phyloP scores from a whole-genome alignment of 2,113 vertebrate species.

The Gallinago media region DNA sequence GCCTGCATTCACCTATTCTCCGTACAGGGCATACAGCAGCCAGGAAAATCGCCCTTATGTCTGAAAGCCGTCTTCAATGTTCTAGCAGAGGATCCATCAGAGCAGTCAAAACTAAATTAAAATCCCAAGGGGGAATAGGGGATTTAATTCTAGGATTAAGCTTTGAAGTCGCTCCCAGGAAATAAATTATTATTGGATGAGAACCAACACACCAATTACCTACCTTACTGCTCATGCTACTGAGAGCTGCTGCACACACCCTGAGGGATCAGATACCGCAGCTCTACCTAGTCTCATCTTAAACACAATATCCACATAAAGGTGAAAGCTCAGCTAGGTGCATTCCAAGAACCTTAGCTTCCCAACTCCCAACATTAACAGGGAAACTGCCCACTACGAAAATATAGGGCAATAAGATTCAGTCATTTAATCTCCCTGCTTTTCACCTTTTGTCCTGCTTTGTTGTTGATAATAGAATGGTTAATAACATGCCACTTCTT shows the following conservation, averaged over 20 bases:
- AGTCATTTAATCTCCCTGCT: background rate
- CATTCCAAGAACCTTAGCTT: conserved; percentile 20
- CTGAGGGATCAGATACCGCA: background rate
- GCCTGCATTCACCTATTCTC: conserved; percentile 31
- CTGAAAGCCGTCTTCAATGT: conserved; percentile 27
- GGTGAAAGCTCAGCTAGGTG: background rate
- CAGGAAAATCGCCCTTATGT: conserved; percentile 5
- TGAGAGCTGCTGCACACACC: conserved; percentile 30
- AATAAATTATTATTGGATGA: conserved; percentile 73
- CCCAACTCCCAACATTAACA: background rate
- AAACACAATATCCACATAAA: background rate
- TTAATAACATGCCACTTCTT: background rate
- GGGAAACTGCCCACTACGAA: background rate
- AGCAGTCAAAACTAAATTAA: conserved; percentile 71
- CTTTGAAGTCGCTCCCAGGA: conserved; percentile 66
- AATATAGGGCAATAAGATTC: background rate
- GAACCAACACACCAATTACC: conserved; percentile 70
- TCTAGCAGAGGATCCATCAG: conserved; percentile 56
- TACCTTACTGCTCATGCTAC: conserved; percentile 64
- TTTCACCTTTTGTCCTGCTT: background rate
- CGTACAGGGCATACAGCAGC: background rate
- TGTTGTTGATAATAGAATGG: background rate
- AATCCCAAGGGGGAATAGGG: conserved; percentile 56
- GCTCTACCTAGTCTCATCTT: conserved; percentile 10
- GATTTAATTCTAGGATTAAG: conserved; percentile 72